Base-by-base conservation (phyloP, 2,113 vertebrate species). In the Rhinopithecus roxellana region DNA sequence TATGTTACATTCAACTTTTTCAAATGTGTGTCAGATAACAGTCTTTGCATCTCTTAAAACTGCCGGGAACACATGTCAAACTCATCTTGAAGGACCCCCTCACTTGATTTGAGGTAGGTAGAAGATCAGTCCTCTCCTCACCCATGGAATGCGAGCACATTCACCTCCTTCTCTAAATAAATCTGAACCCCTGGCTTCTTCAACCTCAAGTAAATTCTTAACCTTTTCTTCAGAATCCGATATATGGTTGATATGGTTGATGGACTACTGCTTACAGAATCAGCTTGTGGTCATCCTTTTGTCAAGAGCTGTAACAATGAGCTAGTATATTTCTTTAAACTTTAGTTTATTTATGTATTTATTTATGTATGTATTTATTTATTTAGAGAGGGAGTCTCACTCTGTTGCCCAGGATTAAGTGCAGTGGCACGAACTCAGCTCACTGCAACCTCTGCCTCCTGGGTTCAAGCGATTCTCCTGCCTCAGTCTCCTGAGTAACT, bases 21-120 rank as follows among this genome's bases (percentile, higher is more conserved):
- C 43, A 94, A 45, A 50, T 77, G 38, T 87, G 81, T 92, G 16
- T 74, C 79, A 82, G 22, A 11, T 59, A 69, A 48, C 59, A 86
- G 16, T 89, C 16, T 25, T 25, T 70, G 11, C 9, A 77, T 83
- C 32, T 43, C 67, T 89, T 52, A 50, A 50, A 32, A 75, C 77
- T 92, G 50, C 22, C 52, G 50, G 77, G 57, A 95, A 64, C 25
- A 25, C 10, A 30, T 52, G 43, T 57, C 55, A 88, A 80, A 84
- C 32, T 80, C 17, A 1, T 87, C 13, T 27, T 50, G 18, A 88
- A 88, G 48, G 3, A 67, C 1, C 45, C 17, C 10, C 0, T 84
- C 79, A 90, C 50, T 97, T 95, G 20, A 92, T 79, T 80, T 86
- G 25, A 90, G 4, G 48, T 70, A 85, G n/a, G 14, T 81, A 20